phyloP scores from a whole-genome alignment of 2,888 invertebrate genomes.

The Hymenopus coronatus region DNA sequence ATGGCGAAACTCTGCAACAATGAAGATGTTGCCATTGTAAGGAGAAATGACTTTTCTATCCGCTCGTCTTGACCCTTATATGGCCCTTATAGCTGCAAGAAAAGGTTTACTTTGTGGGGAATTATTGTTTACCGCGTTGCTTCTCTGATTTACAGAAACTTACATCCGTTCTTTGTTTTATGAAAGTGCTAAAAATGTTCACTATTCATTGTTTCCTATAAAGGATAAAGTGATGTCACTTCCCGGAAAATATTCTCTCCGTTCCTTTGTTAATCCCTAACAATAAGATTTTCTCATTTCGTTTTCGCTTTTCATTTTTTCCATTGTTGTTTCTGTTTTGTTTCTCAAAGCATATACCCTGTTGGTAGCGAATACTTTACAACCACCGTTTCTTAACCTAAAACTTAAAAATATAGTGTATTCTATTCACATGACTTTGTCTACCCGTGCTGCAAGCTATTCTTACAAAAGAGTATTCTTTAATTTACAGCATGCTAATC shows the following conservation, averaged over 20 bases:
- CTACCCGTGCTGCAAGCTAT: too few species aligned
- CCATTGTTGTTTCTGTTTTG: too few species aligned
- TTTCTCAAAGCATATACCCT: too few species aligned
- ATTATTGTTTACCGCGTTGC: background rate
- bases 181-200: background rate
- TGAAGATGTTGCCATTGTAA: background rate
- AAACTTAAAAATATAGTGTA: too few species aligned
- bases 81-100: background rate
- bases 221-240: background rate
- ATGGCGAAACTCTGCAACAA: background rate
- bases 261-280: background rate
- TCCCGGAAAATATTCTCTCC: background rate
- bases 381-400: too few species aligned
- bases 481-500: too few species aligned
- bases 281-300: too few species aligned
- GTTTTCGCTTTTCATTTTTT: too few species aligned
- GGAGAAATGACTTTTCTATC: background rate
- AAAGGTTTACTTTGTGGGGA: background rate
- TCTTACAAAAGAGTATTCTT: too few species aligned
- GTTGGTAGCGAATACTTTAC: too few species aligned
- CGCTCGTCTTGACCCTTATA: background rate
- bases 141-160: background rate
- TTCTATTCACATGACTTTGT: too few species aligned
- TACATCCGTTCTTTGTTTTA: background rate
- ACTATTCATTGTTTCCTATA: background rate